Evolutionary conservation across 2,797 vertebrate genomes (phyloP), one percentile per base, ranked within the genome.

Genomic region (Hyperoplus immaculatus): DNA sequence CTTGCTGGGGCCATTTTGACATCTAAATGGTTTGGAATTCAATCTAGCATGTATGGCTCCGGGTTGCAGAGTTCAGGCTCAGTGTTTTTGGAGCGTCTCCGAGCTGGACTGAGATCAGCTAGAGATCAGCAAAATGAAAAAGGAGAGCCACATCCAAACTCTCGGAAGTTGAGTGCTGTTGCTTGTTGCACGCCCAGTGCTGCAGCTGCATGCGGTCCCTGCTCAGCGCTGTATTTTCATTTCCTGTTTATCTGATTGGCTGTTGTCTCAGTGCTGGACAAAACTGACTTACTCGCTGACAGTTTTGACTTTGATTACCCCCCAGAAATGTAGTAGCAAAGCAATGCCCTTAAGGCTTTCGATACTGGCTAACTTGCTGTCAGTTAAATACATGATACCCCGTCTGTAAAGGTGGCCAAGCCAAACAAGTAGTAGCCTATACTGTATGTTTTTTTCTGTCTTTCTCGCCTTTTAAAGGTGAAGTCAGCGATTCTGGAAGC

Each of bases 201-300:
- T 72, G 87, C 42, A 82, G 82, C 86, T 62, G 78, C 83, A 77
- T 0, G 43, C 9, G 4, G 69, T 87, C 83, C 73, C 77, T 86
- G 86, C 75, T 83, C 83, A 53, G 53, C 45, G 43, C 72, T 82
- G 73, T 83, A 77, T 85, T 91, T 89, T 81, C 63, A 81, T 85
- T 87, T 83, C 80, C 82, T 91, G 84, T 87, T 92, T 90, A 92
- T 94, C 89, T 87, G 84, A 92, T 93, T 92, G 87, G 90, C 88
- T 78, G 56, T 66, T 86, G 75, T 77, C 45, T 80, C 61, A 7
- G 15, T 1, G n/a, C 57, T 72, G 77, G 81, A 85, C 83, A 62
- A 29, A 47, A 16, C 71, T 59, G 80, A 59, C 57, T 59, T 39
- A 83, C 71, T 50, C 49, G 79, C 60, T 81, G 85, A 72, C 85